Percentiles rank a stretch among this genome's conserved stretches.
Conservation (phyloP, 2,113 vertebrate species). For the Gymnocephalus cernua region DNA sequence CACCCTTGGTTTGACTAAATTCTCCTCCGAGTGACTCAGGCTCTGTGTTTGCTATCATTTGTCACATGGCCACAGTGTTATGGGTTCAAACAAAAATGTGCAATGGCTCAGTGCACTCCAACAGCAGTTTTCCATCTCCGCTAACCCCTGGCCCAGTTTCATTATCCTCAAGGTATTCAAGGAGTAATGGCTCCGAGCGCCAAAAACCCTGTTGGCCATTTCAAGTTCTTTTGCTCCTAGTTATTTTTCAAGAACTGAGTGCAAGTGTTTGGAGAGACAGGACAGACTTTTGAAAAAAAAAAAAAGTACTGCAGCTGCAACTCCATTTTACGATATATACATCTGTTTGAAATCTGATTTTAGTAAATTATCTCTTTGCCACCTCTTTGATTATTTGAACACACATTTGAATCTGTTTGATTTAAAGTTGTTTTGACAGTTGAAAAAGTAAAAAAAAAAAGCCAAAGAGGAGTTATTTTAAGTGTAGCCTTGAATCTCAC, state of each 20-base stretch:
- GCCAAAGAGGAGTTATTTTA: slow-evolving; percentile 24
- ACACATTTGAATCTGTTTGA: slow-evolving; percentile 19
- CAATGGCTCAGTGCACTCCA: slow-evolving; percentile 77
- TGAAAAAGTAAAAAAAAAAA: background rate
- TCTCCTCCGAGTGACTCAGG: slow-evolving; percentile 60
- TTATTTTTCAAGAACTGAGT: slow-evolving; percentile 59
- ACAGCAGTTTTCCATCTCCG: slow-evolving; percentile 73
- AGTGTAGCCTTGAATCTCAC: slow-evolving; percentile 24
- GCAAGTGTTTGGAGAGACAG: slow-evolving; percentile 25
- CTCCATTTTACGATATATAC: slow-evolving; percentile 10
- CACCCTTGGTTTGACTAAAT: slow-evolving; percentile 56
- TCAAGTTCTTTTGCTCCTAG: slow-evolving; percentile 60
- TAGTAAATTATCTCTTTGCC: background rate
- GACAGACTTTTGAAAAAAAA: slow-evolving; percentile 2
- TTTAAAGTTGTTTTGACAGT: slow-evolving; percentile 16
- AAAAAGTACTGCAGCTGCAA: slow-evolving; percentile 8
- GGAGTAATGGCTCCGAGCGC: slow-evolving; percentile 73
- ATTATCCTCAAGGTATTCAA: slow-evolving; percentile 80
- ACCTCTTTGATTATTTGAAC: slow-evolving; percentile 19
- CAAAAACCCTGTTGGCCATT: slow-evolving; percentile 71
- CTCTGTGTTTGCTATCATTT: slow-evolving; percentile 78
- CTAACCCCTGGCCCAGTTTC: slow-evolving; percentile 71
- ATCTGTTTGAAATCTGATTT: slow-evolving; percentile 37
- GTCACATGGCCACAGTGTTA: slow-evolving; percentile 80
- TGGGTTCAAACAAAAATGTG: slow-evolving; percentile 81